Conservation (phyloP, 2,888 invertebrate genomes). For the Tanypteryx hageni region DNA sequence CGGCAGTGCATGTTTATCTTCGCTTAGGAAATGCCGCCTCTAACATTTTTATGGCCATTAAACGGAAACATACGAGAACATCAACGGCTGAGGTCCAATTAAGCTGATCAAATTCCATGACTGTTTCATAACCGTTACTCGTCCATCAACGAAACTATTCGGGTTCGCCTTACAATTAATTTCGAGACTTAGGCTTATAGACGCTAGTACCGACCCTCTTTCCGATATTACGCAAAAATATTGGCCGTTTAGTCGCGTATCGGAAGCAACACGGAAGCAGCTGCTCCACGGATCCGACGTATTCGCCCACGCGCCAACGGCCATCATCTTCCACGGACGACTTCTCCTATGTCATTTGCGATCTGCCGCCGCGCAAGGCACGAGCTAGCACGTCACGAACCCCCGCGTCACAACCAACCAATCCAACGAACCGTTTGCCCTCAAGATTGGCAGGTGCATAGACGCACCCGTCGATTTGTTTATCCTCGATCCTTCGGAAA, state of each 20-base stretch:
- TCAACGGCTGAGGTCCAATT: not conserved
- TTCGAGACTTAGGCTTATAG: not conserved
- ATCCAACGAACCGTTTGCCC: no score
- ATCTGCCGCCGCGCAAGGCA: no score
- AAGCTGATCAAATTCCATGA: not conserved
- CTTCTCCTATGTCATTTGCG: not conserved
- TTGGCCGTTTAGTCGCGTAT: not conserved
- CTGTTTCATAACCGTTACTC: not conserved
- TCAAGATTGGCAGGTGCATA: not conserved
- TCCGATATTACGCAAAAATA: not conserved
- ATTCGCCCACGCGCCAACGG: conserved; percentile 2
- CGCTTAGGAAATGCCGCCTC: not conserved
- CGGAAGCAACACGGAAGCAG: not conserved
- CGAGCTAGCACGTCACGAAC: no score
- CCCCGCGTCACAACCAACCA: no score
- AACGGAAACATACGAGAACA: not conserved
- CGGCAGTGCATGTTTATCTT: no score
- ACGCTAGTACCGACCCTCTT: not conserved
- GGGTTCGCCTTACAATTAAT: not conserved
- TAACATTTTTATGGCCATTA: not conserved
- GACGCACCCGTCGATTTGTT: conserved; percentile 7
- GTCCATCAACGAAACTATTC: not conserved
- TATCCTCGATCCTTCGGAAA: not conserved
- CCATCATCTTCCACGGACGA: conserved; percentile 12
- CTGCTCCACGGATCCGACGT: not conserved